A percentile compares a stretch with the other conserved stretches of the same genome.
Evolutionary conservation across 2,113 vertebrate genomes (phyloP).

Genomic region (Varanus komodoensis): DNA sequence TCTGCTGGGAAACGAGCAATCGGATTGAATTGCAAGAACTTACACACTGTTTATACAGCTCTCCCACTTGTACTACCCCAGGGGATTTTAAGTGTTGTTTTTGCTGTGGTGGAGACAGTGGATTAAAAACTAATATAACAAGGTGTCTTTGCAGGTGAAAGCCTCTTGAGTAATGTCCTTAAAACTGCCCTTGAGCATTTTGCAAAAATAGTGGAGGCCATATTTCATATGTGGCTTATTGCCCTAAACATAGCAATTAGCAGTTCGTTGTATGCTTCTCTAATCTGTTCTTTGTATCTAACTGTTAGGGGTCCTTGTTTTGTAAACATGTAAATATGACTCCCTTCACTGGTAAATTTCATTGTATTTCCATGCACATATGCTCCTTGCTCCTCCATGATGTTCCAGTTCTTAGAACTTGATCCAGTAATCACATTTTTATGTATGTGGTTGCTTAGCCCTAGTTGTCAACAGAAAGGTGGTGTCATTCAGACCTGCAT

Average conservation of each 20-base stretch:
- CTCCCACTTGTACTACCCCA: background rate
- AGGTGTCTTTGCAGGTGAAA: background rate
- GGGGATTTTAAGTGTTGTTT: background rate
- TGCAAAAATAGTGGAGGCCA: background rate
- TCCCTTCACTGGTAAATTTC: background rate
- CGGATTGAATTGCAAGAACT: background rate
- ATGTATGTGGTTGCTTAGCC: background rate
- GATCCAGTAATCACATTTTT: background rate
- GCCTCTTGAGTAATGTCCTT: conserved; percentile 4
- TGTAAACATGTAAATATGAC: conserved; percentile 3
- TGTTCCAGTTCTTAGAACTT: background rate
- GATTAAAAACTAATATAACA: background rate
- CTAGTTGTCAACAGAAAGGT: background rate
- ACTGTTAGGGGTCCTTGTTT: background rate
- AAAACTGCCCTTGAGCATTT: background rate
- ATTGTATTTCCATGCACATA: background rate
- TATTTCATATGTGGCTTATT: background rate
- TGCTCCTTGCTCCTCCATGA: background rate
- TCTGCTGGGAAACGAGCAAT: conserved; percentile 19
- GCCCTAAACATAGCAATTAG: background rate
- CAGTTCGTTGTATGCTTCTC: accelerated
- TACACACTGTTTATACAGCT: background rate
- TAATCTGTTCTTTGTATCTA: background rate
- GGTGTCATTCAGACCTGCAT: background rate
- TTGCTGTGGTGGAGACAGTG: background rate